These are phyloP conservation scores for Apostichopus leukothele DNA, from an alignment of 53 echinoderm and acorn worm genomes.

Conservation along the genomic window DNA sequence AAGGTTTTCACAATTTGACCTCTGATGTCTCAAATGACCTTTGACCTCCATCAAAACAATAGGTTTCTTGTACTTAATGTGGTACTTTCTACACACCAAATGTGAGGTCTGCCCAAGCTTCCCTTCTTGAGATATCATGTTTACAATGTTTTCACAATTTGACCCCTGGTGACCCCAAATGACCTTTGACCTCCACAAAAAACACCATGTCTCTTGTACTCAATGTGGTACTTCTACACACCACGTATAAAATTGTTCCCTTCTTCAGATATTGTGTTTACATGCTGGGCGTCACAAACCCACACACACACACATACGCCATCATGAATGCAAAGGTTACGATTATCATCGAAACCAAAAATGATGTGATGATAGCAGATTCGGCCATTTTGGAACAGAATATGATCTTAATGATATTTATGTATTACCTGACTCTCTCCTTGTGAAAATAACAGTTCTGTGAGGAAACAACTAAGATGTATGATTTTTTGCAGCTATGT, in stretches of 20 bases:
- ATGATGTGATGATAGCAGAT: too few relatives aligned
- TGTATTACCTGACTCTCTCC: background rate
- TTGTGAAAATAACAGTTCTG: background rate
- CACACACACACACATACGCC: background rate
- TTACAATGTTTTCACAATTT: background rate
- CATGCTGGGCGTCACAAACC: background rate
- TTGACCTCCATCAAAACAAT: too few relatives aligned
- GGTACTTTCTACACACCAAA: too few relatives aligned
- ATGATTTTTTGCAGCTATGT: too few relatives aligned
- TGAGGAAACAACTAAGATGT: background rate
- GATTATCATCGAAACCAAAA: too few relatives aligned
- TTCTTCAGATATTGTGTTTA: background rate
- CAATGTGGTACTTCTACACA: background rate
- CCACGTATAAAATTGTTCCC: background rate
- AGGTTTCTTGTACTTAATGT: too few relatives aligned
- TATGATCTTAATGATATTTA: too few relatives aligned
- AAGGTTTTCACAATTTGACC: too few relatives aligned
- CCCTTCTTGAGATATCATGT: background rate
- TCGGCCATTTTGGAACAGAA: too few relatives aligned
- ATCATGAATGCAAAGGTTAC: too few relatives aligned
- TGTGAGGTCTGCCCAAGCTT: too few relatives aligned
- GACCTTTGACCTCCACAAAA: background rate
- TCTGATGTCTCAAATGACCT: too few relatives aligned
- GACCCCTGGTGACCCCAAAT: background rate
- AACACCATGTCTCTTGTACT: background rate